Evolutionary conservation across 2,797 vertebrate species (phyloP), one percentile per base, ranked within the genome.

Genomic region (Chelidonichthys spinosus): DNA sequence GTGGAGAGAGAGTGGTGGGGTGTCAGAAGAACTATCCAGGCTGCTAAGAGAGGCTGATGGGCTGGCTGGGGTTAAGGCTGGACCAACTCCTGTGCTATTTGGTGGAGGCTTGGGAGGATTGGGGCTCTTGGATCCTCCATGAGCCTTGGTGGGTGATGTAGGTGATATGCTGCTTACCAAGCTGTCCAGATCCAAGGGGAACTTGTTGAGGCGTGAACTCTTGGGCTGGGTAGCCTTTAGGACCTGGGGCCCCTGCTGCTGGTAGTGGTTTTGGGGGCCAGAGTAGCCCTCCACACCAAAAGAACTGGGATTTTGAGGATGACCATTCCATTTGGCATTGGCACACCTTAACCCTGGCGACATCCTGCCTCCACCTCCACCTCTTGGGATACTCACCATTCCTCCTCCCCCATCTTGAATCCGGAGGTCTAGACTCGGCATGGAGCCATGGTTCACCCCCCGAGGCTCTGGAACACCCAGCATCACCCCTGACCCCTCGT

Each of bases 391-490:
- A 17, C 56, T 65, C 40, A 49, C 33, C 13, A 60, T 59, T 70
- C 71, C 85, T 49, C 84, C n/a, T 4, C 66, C 69, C 63, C 92
- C 94, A 84, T 96, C 94, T 0, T 88, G 72, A 14, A 94, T 94
- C 78, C 96, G 94, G 56, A 96, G 92, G 83, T 97, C 96, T 63
- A 96, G 85, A 1, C 93, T 93, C 0, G 95, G 93, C 91, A 95
- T 89, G 0, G 93, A 96, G 40, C 94, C 85, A 36, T 92, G 94
- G 83, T 90, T 94, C 6, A 81, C 35, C 3, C 83, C 46, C 1
- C 66, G 44, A 37, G 89, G 78, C 37, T 93, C 92, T 6, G 90
- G 86, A 46, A 75, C 75, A 2, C 62, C 85, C 18, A 70, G 11
- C 54, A 67, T 55, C 43, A 69, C n/a, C 11, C 63, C 79, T 11